Evolutionary conservation across 2,113 vertebrate genomes (phyloP), one percentile per base, ranked within the genome.

Genomic region (human): DNA sequence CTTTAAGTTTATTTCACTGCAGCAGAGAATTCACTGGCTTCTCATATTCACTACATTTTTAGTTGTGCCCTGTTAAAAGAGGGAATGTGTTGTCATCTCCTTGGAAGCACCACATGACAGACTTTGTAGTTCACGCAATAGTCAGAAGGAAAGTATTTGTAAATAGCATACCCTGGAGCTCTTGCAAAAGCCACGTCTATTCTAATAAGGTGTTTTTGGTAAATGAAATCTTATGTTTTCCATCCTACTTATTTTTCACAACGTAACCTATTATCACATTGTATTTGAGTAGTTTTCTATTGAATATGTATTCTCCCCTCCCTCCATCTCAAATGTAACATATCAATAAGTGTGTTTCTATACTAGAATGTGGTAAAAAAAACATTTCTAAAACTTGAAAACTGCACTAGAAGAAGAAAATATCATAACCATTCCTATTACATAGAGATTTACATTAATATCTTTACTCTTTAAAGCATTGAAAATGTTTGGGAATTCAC

Each of bases 181-280:
- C 43, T 94, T 84, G 18, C 30, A 75, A 72, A 81, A 90, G 76
- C 80, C 55, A 92, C 75, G 16, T 64, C 35, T 38, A 10, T 43
- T 93, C 35, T 79, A 84, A 87, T 85, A 90, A 92, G 93, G 35
- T 95, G 70, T 57, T 82, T 94, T 94, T 95, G 75, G 84, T 94
- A 95, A 97, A 93, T 68, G 95, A 82, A 96, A 96, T 64, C 55
- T 72, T 80, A 35, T 3, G 7, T 90, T 94, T 96, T 97, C 79
- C 45, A 40, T 55, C 17, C 61, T 86, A 55, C 40, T 92, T 89
- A n/a, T 50, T 90, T 87, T 75, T n/a, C 30, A 55, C n/a, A 27
- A 61, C 38, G 85, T 87, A 86, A 86, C 30, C 61, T 92, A 32
- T 92, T 78, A 52, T 57, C n/a, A 78, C 8, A 5, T 40, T 93